Evolutionary conservation across 2,797 vertebrate species (phyloP).

Genomic region (Saguinus oedipus): DNA sequence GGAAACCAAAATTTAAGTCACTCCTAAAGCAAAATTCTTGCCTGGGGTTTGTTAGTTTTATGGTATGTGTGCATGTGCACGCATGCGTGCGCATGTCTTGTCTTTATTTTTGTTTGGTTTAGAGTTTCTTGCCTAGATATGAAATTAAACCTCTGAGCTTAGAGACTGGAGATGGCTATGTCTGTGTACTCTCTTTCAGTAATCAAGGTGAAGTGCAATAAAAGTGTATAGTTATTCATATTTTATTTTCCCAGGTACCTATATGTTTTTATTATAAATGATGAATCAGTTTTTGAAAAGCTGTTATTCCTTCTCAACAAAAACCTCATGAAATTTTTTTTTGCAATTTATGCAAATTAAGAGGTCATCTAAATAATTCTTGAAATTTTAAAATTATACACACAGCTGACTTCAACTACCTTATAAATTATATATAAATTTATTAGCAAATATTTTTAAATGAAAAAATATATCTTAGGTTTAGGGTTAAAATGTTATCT

Average conservation of each 20-base stretch:
- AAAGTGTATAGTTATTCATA: neutral
- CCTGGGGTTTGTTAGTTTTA: neutral
- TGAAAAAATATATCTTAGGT: neutral
- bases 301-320: neutral
- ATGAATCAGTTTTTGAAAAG: neutral
- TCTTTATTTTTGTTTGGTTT: neutral
- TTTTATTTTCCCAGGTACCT: neutral
- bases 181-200: neutral
- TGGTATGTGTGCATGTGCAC: neutral
- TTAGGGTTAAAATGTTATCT: neutral
- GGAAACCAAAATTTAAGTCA: neutral
- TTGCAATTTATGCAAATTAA: neutral
- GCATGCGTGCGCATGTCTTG: neutral
- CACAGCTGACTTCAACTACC: neutral
- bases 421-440: neutral
- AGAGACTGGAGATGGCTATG: neutral
- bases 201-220: neutral
- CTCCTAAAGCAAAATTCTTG: neutral
- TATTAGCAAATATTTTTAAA: slow-evolving; percentile 22
- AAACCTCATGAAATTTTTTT: neutral
- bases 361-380: neutral
- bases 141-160: neutral
- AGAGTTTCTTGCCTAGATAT: neutral
- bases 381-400: slow-evolving; percentile 11
- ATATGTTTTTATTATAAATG: neutral